phyloP scores from a whole-genome alignment of 2,888 invertebrate species.

The Pachydiplax longipennis region DNA sequence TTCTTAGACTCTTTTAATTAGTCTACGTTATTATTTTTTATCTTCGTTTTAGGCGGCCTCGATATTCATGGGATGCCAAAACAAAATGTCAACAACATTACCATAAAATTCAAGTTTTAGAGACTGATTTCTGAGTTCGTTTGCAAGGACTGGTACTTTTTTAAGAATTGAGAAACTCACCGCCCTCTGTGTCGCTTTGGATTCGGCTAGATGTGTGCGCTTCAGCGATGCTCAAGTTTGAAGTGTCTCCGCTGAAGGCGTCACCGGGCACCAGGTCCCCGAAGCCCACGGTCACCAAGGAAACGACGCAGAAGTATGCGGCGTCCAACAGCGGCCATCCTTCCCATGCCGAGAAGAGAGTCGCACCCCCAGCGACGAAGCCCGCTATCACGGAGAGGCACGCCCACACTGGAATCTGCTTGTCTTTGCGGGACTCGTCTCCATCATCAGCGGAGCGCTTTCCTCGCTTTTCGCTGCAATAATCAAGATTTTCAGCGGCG shows the following conservation, averaged over 20 bases:
- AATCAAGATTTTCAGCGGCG: too few species aligned
- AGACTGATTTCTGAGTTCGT: too few species aligned
- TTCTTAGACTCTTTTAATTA: too few species aligned
- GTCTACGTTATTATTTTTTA: too few species aligned
- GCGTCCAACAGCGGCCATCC: conserved; percentile 54
- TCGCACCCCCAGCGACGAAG: conserved; percentile 53
- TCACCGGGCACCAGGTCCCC: conserved; percentile 49
- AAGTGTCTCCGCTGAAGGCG: background rate
- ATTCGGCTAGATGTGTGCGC: background rate
- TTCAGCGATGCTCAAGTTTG: background rate
- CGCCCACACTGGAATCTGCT: conserved; percentile 53
- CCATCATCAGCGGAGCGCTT: background rate
- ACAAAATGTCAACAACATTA: too few species aligned
- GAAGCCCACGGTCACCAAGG: conserved; percentile 53
- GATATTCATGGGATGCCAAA: too few species aligned
- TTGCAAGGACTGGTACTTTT: too few species aligned
- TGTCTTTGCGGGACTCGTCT: background rate
- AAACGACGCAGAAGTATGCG: conserved; percentile 53
- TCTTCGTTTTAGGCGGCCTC: too few species aligned
- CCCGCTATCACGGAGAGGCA: conserved; percentile 52
- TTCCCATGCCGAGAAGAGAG: conserved; percentile 53
- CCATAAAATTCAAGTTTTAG: too few species aligned
- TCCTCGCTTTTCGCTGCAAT: background rate
- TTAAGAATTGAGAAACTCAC: too few species aligned
- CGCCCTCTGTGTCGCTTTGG: background rate